Conservation (phyloP, 2,113 vertebrate genomes). For the Lepisosteus oculatus region DNA sequence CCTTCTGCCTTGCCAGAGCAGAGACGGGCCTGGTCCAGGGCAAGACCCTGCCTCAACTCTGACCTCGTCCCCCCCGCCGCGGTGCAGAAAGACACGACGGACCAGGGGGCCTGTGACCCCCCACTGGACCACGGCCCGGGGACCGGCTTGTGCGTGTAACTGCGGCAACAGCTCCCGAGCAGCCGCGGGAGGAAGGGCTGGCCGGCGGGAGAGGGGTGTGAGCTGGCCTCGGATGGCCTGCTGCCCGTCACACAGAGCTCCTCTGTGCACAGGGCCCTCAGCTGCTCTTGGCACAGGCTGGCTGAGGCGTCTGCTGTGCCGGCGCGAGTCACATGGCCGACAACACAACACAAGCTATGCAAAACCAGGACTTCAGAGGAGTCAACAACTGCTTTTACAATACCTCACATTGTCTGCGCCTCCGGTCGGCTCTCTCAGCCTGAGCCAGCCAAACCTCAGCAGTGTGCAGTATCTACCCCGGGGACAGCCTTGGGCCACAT, state of each 20-base stretch:
- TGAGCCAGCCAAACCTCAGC: background rate
- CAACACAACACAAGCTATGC: conserved; percentile 11
- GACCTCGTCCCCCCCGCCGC: too few relatives aligned
- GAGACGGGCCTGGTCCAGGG: too few relatives aligned
- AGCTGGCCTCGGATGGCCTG: background rate
- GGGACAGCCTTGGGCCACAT: too few relatives aligned
- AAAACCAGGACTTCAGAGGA: background rate
- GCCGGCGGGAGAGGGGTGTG: too few relatives aligned
- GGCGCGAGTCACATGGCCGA: conserved; percentile 1
- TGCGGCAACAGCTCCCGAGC: too few relatives aligned
- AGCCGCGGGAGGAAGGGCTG: too few relatives aligned
- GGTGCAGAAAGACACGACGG: too few relatives aligned
- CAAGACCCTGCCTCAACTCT: too few relatives aligned
- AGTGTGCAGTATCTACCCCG: background rate
- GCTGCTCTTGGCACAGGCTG: background rate
- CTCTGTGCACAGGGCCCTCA: background rate
- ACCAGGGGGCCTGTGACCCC: too few relatives aligned
- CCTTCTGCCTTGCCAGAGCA: too few relatives aligned
- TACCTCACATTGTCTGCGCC: background rate
- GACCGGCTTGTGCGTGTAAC: too few relatives aligned
- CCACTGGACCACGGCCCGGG: too few relatives aligned
- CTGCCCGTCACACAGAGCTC: background rate
- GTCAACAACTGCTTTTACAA: conserved; percentile 7
- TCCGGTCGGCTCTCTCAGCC: background rate
- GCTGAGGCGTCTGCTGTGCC: background rate